Conservation (phyloP, 30 jellyfish, hydroid and myxozoan genomes). For the Clytia hemisphaerica region DNA sequence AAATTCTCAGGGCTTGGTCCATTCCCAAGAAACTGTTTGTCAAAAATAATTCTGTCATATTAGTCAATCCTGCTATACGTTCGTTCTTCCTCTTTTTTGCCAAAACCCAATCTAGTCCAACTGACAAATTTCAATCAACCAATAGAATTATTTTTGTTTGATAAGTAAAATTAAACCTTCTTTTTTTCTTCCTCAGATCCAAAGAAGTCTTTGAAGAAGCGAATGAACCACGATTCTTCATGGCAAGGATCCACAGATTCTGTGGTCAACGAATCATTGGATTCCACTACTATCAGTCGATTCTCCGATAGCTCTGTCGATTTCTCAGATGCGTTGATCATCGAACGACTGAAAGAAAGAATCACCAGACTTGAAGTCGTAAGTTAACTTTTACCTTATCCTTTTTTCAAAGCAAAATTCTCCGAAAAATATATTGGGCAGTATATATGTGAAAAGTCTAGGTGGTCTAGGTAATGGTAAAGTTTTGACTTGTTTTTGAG, state of each 20-base stretch:
- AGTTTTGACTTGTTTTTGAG: too few species aligned
- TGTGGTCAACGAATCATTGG: conserved; percentile 29
- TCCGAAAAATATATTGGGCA: neutral
- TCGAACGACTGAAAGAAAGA: conserved; percentile 15
- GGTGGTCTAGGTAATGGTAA: too few species aligned
- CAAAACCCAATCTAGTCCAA: too few species aligned
- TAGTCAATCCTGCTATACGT: too few species aligned
- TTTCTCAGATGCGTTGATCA: conserved; percentile 26
- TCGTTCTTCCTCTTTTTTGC: too few species aligned
- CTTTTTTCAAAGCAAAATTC: neutral
- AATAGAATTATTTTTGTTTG: too few species aligned
- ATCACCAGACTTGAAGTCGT: conserved; percentile 40
- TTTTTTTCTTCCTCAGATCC: neutral
- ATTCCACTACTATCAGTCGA: conserved; percentile 35
- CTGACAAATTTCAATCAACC: too few species aligned
- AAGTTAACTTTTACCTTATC: neutral
- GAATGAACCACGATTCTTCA: conserved; percentile 65
- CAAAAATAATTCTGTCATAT: too few species aligned
- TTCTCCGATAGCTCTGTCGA: neutral
- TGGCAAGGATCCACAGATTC: conserved; percentile 74
- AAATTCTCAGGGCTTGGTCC: too few species aligned
- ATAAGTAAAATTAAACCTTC: too few species aligned
- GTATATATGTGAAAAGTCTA: too few species aligned
- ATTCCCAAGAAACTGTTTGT: too few species aligned
- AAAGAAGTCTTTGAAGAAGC: conserved; percentile 35